A percentile compares a stretch with the other conserved stretches of the same genome.
Conservation (phyloP, 2,797 vertebrate species). For the Chromobotia macracanthus region DNA sequence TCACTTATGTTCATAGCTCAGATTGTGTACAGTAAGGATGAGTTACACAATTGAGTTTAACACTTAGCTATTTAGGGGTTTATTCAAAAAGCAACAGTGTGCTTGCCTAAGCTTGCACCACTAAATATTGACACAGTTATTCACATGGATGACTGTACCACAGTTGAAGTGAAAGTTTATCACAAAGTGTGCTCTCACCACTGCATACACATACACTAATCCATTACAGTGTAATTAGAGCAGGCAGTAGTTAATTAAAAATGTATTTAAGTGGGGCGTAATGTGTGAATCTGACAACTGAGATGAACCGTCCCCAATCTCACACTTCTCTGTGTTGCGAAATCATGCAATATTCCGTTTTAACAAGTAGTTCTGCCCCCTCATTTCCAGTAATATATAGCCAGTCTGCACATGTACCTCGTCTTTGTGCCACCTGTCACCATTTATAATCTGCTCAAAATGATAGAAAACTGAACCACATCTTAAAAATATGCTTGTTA, state of each 20-base stretch:
- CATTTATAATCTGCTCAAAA: too few species aligned
- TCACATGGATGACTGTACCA: background rate
- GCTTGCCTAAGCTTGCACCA: too few species aligned
- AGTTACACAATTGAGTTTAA: background rate
- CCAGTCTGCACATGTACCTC: background rate
- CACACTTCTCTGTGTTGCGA: constrained; percentile 13
- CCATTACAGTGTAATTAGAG: background rate
- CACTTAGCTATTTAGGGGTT: background rate
- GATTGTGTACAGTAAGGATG: background rate
- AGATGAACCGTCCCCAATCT: background rate
- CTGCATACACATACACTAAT: background rate
- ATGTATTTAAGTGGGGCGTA: background rate
- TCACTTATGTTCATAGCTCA: background rate
- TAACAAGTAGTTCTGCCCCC: background rate
- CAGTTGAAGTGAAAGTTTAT: background rate
- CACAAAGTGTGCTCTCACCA: background rate
- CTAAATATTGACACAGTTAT: too few species aligned
- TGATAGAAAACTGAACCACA: too few species aligned
- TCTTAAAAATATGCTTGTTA: too few species aligned
- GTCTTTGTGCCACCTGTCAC: background rate
- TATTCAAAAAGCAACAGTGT: background rate
- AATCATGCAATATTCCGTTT: background rate
- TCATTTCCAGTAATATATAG: constrained; percentile 4
- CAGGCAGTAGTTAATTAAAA: background rate
- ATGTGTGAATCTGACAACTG: constrained; percentile 11